A percentile compares a stretch with the other conserved stretches of the same genome.
Evolutionary conservation across 1,140 invertebrate species (phyloP).

Genomic region (Temnothorax nylanderi): DNA sequence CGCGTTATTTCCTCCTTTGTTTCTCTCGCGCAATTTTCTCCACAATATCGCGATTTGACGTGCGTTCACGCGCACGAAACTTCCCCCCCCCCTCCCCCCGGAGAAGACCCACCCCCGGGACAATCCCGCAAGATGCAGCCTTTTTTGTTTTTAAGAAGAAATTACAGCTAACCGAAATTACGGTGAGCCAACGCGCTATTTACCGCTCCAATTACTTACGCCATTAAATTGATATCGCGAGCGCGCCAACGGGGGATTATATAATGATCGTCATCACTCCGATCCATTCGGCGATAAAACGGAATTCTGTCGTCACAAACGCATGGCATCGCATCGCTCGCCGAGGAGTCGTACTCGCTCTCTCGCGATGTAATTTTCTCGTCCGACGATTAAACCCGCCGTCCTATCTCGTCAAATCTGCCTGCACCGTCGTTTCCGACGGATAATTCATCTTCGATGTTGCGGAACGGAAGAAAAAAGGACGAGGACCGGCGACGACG

Average conservation of each 20-base stretch:
- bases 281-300: slow-evolving; percentile 28
- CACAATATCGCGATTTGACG: slow-evolving; percentile 49
- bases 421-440: neutral
- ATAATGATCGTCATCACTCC: slow-evolving; percentile 2
- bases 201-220: slow-evolving; percentile 34
- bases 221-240: slow-evolving; percentile 38
- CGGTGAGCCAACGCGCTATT: neutral
- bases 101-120: neutral
- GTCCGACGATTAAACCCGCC: slow-evolving; percentile 16
- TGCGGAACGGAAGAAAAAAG: neutral
- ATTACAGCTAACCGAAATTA: slow-evolving; percentile 5
- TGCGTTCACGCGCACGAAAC: slow-evolving; percentile 1
- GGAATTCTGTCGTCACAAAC: slow-evolving; percentile 15
- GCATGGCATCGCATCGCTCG: slow-evolving; percentile 24
- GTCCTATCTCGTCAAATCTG: slow-evolving; percentile 39
- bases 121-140: neutral
- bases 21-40: slow-evolving; percentile 42
- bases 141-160: neutral
- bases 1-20: slow-evolving; percentile 9
- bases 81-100: neutral
- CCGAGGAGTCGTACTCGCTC: neutral
- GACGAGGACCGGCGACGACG: neutral
- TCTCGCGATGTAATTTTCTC: slow-evolving; percentile 34
- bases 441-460: slow-evolving; percentile 5
- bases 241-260: neutral